These are phyloP conservation scores for Noctuana brunneofusca DNA, from an alignment of 2,888 invertebrate genomes.

Conservation along the genomic window DNA sequence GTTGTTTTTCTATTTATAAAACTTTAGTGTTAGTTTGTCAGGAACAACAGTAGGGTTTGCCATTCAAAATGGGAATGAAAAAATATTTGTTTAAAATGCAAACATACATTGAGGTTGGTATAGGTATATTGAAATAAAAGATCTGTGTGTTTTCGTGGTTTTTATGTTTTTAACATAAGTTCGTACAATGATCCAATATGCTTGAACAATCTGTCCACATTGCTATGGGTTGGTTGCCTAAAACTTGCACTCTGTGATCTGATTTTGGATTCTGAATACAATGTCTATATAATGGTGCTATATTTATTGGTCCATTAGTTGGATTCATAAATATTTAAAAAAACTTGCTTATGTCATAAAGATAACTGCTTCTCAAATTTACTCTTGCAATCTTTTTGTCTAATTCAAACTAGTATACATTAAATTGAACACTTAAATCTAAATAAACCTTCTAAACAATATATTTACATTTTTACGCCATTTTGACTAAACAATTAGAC, in stretches of 20 bases:
- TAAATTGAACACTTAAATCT: slow-evolving; percentile 80
- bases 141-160: slow-evolving; percentile 64
- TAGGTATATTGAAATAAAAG: slow-evolving; percentile 57
- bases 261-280: slow-evolving; percentile 52
- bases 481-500: slow-evolving; percentile 79
- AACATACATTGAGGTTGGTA: not conserved
- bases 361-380: slow-evolving; percentile 57
- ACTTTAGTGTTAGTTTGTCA: too few species aligned
- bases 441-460: slow-evolving; percentile 80
- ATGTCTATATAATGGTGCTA: slow-evolving; percentile 61
- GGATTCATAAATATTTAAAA: slow-evolving; percentile 65
- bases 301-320: slow-evolving; percentile 75
- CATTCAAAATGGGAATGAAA: too few species aligned
- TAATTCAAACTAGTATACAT: slow-evolving; percentile 75
- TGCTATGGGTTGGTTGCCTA: slow-evolving; percentile 53
- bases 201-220: slow-evolving; percentile 72
- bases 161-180: slow-evolving; percentile 79
- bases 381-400: slow-evolving; percentile 56
- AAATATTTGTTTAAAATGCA: too few species aligned
- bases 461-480: slow-evolving; percentile 78
- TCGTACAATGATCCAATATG: slow-evolving; percentile 80
- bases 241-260: slow-evolving; percentile 52
- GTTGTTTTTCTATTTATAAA: not conserved
- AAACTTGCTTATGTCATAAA: slow-evolving; percentile 58
- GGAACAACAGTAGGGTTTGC: too few species aligned